These are phyloP conservation scores for Anoncus sp. DNA, from an alignment of 2,888 invertebrate genomes.

Conservation along the genomic window DNA sequence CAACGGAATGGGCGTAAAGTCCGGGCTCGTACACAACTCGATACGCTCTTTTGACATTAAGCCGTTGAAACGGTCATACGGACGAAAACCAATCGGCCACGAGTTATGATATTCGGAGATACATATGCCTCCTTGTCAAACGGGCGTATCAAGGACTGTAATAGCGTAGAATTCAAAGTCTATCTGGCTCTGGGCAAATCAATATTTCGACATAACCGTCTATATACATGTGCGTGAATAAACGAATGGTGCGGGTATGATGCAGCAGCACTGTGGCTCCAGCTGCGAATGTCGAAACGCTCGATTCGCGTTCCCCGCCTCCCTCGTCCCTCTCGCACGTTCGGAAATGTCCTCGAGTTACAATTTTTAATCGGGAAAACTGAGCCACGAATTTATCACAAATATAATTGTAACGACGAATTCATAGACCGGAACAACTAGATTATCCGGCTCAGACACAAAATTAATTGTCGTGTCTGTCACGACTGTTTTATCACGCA, in stretches of 20 bases:
- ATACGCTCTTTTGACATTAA: neutral
- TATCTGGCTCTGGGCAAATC: neutral
- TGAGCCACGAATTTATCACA: neutral
- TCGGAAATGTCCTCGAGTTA: slow-evolving; percentile 44
- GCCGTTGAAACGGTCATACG: neutral
- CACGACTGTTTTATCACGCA: slow-evolving; percentile 8
- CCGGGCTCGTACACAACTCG: neutral
- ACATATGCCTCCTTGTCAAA: neutral
- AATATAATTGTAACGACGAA: neutral
- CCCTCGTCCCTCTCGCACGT: no score
- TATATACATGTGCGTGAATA: slow-evolving; percentile 14
- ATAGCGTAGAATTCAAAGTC: neutral
- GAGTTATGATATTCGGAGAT: neutral
- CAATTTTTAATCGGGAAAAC: neutral
- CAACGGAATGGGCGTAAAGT: neutral
- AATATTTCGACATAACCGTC: neutral
- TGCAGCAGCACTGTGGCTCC: slow-evolving; percentile 57
- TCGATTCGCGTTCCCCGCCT: slow-evolving; percentile 15
- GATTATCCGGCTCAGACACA: neutral
- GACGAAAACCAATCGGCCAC: neutral
- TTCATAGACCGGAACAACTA: neutral
- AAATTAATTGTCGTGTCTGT: neutral
- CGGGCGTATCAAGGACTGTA: neutral
- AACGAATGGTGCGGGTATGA: slow-evolving; percentile 31
- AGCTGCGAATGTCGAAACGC: slow-evolving; percentile 54